phyloP scores from a whole-genome alignment of 2,888 invertebrate species.

The Drosophila antonietae region DNA sequence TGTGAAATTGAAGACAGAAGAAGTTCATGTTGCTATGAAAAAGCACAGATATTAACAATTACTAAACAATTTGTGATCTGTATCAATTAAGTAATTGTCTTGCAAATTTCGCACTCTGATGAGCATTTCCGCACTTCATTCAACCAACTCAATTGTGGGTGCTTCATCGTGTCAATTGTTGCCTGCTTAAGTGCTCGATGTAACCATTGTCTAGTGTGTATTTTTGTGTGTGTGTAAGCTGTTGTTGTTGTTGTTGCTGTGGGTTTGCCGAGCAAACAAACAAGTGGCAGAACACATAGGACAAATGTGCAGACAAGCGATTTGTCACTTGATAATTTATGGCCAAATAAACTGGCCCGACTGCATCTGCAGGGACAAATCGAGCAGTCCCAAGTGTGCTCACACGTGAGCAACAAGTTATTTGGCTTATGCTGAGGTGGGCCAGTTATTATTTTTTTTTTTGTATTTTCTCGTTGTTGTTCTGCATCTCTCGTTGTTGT shows the following conservation, averaged over 20 bases:
- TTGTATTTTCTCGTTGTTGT: not conserved
- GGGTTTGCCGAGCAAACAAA: slow-evolving; percentile 59
- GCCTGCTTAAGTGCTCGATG: slow-evolving; percentile 41
- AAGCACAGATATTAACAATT: not conserved
- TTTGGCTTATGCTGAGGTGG: slow-evolving; percentile 32
- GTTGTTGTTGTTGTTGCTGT: slow-evolving; percentile 44
- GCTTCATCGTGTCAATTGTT: slow-evolving; percentile 49
- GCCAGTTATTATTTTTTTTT: slow-evolving; percentile 26
- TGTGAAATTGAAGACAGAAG: not conserved
- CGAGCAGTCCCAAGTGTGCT: not conserved
- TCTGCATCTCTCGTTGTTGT: no score
- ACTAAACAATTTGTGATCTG: slow-evolving; percentile 1
- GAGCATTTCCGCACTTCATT: slow-evolving; percentile 2
- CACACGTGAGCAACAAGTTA: slow-evolving; percentile 29
- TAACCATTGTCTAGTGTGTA: not conserved
- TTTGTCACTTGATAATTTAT: slow-evolving; percentile 73
- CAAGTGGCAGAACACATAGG: slow-evolving; percentile 51
- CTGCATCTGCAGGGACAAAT: slow-evolving; percentile 14
- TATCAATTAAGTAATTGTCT: slow-evolving; percentile 38
- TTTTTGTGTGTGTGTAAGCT: slow-evolving; percentile 1
- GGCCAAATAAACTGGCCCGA: slow-evolving; percentile 28
- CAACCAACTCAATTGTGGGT: slow-evolving; percentile 8
- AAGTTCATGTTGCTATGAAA: no score
- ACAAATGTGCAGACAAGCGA: slow-evolving; percentile 67
- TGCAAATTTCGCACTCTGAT: not conserved